Conservation (phyloP, 2,113 vertebrate genomes). For the Ursus arctos region DNA sequence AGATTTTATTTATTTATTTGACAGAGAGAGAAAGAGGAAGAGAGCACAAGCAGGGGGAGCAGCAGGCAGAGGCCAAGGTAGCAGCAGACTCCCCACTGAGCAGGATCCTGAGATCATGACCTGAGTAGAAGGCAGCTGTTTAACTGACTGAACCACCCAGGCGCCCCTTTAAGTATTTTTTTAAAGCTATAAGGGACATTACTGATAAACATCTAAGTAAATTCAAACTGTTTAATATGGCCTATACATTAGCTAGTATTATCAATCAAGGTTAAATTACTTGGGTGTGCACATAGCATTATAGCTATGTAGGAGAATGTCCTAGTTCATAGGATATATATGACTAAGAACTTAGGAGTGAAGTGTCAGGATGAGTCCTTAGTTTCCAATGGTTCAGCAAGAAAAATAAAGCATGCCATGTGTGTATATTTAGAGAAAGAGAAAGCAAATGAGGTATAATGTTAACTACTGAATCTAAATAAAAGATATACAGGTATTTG, state of each 20-base stretch:
- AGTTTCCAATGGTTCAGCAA: background rate
- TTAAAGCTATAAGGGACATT: background rate
- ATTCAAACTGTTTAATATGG: background rate
- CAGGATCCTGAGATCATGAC: background rate
- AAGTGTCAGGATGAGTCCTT: background rate
- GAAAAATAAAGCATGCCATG: background rate
- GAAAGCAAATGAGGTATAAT: background rate
- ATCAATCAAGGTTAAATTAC: background rate
- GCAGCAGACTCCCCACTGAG: no score
- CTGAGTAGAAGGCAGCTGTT: background rate
- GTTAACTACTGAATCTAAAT: background rate
- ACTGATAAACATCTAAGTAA: background rate
- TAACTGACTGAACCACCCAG: background rate
- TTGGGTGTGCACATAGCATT: background rate
- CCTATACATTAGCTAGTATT: background rate
- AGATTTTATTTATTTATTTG: no score
- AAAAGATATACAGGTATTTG: background rate
- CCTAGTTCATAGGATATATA: background rate
- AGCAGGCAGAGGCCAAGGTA: no score
- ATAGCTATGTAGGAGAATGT: background rate
- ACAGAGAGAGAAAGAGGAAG: no score
- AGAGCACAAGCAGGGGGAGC: no score
- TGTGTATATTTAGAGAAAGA: background rate
- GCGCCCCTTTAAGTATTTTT: background rate
- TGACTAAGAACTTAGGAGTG: background rate